Evolutionary conservation across 2,797 vertebrate genomes (phyloP), one percentile per base, ranked within the genome.

Genomic region (Xenops minutus): DNA sequence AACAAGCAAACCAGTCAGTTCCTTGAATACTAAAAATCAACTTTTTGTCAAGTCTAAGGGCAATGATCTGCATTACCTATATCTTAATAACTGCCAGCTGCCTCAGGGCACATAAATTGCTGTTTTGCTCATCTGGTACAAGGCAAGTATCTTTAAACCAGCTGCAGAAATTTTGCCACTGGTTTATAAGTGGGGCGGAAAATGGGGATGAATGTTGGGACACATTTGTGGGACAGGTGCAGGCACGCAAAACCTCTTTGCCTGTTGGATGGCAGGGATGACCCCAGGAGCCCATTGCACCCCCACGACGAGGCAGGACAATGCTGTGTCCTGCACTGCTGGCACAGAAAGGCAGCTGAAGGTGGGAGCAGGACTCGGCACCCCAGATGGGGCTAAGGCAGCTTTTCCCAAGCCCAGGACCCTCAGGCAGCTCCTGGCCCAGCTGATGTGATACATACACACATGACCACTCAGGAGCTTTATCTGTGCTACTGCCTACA

Each of bases 301-400:
- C 6, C 56, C 15, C 24, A 15, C 3, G 14, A 12, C 30, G 4
- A 7, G 14, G 71, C 68, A 23, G 37, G 22, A 32, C 32, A 26
- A 4, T 3, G 2, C 7, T 13, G 9, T 18, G 12, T 7, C 59
- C 83, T 43, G 76, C 14, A 6, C 17, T 46, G 18, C 67, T 9
- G 18, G 32, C 29, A 2, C 0, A 2, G 56, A 36, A 37, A 68
- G 32, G 4, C 12, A 23, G n/a, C 4, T 16, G 59, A 58, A 27
- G 1, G 0, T 0, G 9, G 26, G 32, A 71, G 78, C 36, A 58
- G 41, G 15, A 6, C 20, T n/a, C 4, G 2, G 48, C 43, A n/a
- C 15, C 59, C 23, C 44, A 46, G 44, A 46, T 22, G 44, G 44
- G 44, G 54, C 64, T 51, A 16, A 39, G 3, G 13, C 24, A 5